These are phyloP conservation scores for Drosophila hydei DNA, from an alignment of 1,140 invertebrate genomes.

Conservation along the genomic window DNA sequence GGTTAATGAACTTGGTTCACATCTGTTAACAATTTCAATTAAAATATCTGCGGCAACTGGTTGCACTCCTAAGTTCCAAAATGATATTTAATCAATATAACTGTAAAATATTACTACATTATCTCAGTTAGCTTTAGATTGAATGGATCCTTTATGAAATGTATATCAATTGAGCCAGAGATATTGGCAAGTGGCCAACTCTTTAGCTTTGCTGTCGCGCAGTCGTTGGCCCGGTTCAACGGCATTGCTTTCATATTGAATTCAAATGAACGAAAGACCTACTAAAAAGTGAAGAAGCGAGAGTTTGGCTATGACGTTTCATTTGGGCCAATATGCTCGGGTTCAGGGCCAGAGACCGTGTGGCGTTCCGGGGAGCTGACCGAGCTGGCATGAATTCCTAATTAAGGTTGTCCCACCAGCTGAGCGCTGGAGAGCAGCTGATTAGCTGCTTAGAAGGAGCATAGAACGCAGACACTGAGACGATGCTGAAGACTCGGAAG, in stretches of 20 bases:
- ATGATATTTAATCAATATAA: no score
- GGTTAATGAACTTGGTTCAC: no score
- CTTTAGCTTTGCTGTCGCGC: no score
- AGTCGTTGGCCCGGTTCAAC: slow-evolving; percentile 17
- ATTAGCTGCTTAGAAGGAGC: slow-evolving; percentile 45
- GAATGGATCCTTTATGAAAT: no score
- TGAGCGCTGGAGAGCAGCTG: slow-evolving; percentile 42
- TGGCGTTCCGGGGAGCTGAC: not conserved
- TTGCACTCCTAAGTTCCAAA: no score
- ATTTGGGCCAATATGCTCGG: slow-evolving; percentile 18
- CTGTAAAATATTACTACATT: no score
- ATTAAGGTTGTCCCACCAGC: slow-evolving; percentile 59
- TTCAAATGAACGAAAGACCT: slow-evolving; percentile 36
- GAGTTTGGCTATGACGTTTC: slow-evolving; percentile 67
- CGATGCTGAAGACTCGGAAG: no score
- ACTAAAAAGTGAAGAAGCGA: slow-evolving; percentile 71
- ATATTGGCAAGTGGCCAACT: not conserved
- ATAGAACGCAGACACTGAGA: not conserved
- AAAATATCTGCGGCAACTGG: no score
- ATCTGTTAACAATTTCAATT: no score
- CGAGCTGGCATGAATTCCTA: slow-evolving; percentile 43
- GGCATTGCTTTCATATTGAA: slow-evolving; percentile 66
- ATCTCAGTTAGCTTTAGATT: no score
- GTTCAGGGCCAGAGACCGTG: not conserved
- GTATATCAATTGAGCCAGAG: no score